These are phyloP conservation scores for Hestina assimilis DNA, from an alignment of 1,140 invertebrate genomes.

Conservation along the genomic window DNA sequence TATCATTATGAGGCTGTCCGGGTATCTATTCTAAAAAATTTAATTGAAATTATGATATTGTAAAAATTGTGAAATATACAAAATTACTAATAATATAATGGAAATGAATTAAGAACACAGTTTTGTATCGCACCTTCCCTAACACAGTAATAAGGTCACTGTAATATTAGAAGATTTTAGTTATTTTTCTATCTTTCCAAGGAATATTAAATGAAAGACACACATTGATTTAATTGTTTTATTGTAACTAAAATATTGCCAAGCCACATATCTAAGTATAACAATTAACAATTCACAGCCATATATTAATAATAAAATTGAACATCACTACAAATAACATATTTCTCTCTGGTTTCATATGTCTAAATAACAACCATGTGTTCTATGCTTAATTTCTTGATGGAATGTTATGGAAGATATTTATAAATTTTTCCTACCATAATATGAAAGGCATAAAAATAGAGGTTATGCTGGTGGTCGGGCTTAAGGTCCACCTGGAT, in stretches of 20 bases:
- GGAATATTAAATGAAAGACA: slow-evolving; percentile 5
- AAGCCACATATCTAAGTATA: slow-evolving; percentile 67
- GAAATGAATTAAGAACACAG: too few relatives aligned
- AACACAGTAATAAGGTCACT: too few relatives aligned
- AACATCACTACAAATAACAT: slow-evolving; percentile 34
- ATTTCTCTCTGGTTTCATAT: slow-evolving; percentile 33
- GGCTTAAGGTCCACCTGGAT: too few relatives aligned
- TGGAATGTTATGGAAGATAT: background rate
- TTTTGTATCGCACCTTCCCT: too few relatives aligned
- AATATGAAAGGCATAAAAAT: background rate
- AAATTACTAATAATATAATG: too few relatives aligned
- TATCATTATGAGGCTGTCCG: too few relatives aligned
- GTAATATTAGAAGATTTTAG: too few relatives aligned
- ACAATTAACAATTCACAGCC: slow-evolving; percentile 76
- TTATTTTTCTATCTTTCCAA: too few relatives aligned
- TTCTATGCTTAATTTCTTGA: slow-evolving; percentile 12
- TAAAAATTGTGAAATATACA: too few relatives aligned
- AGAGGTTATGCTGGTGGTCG: too few relatives aligned
- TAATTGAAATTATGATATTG: too few relatives aligned
- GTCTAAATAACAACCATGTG: slow-evolving; percentile 27
- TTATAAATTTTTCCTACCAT: background rate
- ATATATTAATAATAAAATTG: slow-evolving; percentile 57
- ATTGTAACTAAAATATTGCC: slow-evolving; percentile 65
- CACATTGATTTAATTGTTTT: slow-evolving; percentile 21
- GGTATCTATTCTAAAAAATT: too few relatives aligned